phyloP scores from a whole-genome alignment of 2,113 vertebrate species.

The Stigmatopora argus region DNA sequence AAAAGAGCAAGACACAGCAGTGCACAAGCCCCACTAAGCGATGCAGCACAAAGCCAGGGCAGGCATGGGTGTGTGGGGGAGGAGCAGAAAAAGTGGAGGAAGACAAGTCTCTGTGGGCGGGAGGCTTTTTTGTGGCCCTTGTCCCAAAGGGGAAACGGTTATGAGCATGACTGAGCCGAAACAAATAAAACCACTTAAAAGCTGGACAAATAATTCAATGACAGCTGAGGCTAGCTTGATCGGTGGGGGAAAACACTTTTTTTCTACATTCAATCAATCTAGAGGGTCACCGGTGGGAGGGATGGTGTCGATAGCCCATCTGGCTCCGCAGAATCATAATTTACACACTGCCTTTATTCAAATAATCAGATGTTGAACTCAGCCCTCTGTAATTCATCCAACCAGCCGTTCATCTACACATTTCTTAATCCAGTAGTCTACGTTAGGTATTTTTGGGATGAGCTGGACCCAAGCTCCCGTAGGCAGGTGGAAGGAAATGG shows the following conservation, averaged over 20 bases:
- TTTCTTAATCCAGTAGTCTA: not conserved
- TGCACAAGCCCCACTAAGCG: constrained; percentile 25
- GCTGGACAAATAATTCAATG: constrained; percentile 38
- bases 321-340: constrained; percentile 23
- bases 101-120: constrained; percentile 33
- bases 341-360: constrained; percentile 8
- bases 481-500: too few relatives aligned
- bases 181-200: constrained; percentile 25
- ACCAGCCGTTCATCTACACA: not conserved
- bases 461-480: too few relatives aligned
- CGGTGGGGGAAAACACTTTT: constrained; percentile 27
- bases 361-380: not conserved
- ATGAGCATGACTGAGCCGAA: constrained; percentile 33
- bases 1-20: constrained; percentile 16
- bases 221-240: constrained; percentile 50
- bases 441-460: not conserved
- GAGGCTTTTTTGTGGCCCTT: constrained; percentile 21
- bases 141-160: constrained; percentile 38
- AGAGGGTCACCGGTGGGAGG: constrained; percentile 24
- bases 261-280: constrained; percentile 52
- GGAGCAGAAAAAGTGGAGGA: constrained; percentile 31
- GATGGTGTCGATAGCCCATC: constrained; percentile 22
- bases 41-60: constrained; percentile 22
- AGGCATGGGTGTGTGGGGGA: constrained; percentile 26
- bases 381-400: not conserved